Base-by-base conservation (phyloP, 2,113 vertebrate species). In the Thamnophis sirtalis region DNA sequence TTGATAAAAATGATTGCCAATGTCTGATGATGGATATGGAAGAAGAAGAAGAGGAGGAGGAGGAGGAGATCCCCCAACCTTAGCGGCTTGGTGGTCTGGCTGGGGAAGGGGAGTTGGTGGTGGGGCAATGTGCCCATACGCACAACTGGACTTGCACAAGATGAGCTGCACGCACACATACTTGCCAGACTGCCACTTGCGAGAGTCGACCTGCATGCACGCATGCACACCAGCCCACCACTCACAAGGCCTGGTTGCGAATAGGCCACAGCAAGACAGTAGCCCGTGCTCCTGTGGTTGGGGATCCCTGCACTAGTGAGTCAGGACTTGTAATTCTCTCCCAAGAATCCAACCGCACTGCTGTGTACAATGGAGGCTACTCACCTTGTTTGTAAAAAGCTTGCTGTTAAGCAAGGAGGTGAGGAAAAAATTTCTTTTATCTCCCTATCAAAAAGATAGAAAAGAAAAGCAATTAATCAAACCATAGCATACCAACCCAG, bases 381-480 rank as follows among this genome's bases (percentile, higher is more conserved):
- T 96, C 96, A 97, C 96, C 96, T 94, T 91, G 94, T 91, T 84
- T 96, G 97, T 92, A 96, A 93, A 94, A 97, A 97, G 92, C 97
- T 96, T 89, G 94, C 97, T 91, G 93, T 96, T 84, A 97, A 95
- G 92, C 97, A 97, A 91, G 96, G 93, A 92, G 96, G 85, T 63
- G 96, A 96, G 88, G 97, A 97, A 96, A 97, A 97, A 90, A 97
- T 94, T 22, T 28, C 26, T 56, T 6, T 26, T 87, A 97, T 96
- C 96, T 97, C 94, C 73, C 97, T 97, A 91, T 5, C 95, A 94
- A 94, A 95, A 43, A 51, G 92, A 94, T 80, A 49, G 43, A 89
- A 93, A 5, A 89, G 1, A 17, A 90, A 33, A 38, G 5, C 68
- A 6, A 38, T 80, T 80, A 80, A 80, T 80, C 9, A 50, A 89